Base-by-base conservation (phyloP, 1,140 invertebrate species). In the Drosophila sulfurigaster region DNA sequence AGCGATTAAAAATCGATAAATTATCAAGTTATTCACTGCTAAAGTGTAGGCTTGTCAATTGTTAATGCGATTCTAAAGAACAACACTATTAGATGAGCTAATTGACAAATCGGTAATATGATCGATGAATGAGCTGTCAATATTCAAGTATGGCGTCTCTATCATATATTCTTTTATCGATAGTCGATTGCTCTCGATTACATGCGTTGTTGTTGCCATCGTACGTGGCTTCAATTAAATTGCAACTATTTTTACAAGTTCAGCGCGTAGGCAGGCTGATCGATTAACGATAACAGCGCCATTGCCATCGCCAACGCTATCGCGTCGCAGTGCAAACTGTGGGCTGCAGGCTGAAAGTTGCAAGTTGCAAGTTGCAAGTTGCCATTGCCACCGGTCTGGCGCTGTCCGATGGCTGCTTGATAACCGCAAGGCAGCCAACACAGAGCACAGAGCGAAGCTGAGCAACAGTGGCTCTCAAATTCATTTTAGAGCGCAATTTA, bases 231-330 rank as follows among this genome's bases (percentile, higher is more conserved):
- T 25, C 43, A 11, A 59, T 68, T 68, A n/a, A 68, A 59, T 60
- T 51, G 48, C 46, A 20, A 28, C 20, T 7, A 48, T 8, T 30
- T 51, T 13, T 35, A 30, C 28, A 35, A 25, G 6, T 46, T 20
- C 38, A 13, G 32, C 64, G 72, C 56, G 66, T 69, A 70, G 57
- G 51, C 43, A 10, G 65, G 25, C 20, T 48, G 80, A 83, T 87
- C 83, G 83, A 87, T 87, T 82, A 88, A 67, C 77, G 83, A 87
- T 86, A 86, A 79, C 65, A 76, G 35, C n/a, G 57, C 10, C 28
- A 63, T 11, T 25, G 60, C 41, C 65, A 78, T 49, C 51, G 59
- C 46, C 65, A 64, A 45, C 52, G 59, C 30, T 6, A 25, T 38
- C 32, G 35, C 3, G 5, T 1, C 5, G 0, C 5, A 20, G 20